Evolutionary conservation across 1,140 invertebrate genomes (phyloP).

Genomic region (Bathynomus jamesi): DNA sequence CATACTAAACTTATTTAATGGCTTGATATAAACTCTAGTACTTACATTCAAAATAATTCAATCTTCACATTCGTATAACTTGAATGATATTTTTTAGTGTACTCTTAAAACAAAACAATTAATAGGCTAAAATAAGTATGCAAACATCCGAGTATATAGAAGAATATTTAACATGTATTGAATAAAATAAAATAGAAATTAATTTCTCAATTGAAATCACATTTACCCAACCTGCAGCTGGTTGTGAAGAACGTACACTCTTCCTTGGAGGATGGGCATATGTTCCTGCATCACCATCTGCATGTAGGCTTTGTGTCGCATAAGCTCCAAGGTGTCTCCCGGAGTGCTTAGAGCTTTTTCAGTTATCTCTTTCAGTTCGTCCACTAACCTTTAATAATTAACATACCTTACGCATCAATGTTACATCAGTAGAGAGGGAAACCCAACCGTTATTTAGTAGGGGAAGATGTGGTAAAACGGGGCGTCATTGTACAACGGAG

Average conservation of each 20-base stretch:
- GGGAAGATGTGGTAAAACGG: slow-evolving; percentile 41
- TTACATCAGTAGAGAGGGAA: background rate
- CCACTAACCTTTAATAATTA: slow-evolving; percentile 56
- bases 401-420: background rate
- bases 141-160: too few species aligned
- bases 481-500: too few species aligned
- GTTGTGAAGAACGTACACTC: slow-evolving; percentile 55
- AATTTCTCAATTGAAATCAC: background rate
- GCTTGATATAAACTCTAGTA: too few species aligned
- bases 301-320: slow-evolving; percentile 70
- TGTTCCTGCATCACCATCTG: slow-evolving; percentile 62
- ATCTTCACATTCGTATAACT: too few species aligned
- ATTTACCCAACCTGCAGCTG: slow-evolving; percentile 31
- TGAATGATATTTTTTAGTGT: too few species aligned
- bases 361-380: slow-evolving; percentile 74
- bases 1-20: too few species aligned
- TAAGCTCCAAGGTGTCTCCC: slow-evolving; percentile 71
- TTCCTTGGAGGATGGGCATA: slow-evolving; percentile 63
- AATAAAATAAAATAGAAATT: too few species aligned
- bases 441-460: background rate
- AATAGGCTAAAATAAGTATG: too few species aligned
- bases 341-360: slow-evolving; percentile 69
- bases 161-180: too few species aligned
- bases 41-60: too few species aligned
- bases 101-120: too few species aligned